Evolutionary conservation across 2,113 vertebrate genomes (phyloP), one percentile per base, ranked within the genome.

Genomic region (Epinephelus cyanopodus): DNA sequence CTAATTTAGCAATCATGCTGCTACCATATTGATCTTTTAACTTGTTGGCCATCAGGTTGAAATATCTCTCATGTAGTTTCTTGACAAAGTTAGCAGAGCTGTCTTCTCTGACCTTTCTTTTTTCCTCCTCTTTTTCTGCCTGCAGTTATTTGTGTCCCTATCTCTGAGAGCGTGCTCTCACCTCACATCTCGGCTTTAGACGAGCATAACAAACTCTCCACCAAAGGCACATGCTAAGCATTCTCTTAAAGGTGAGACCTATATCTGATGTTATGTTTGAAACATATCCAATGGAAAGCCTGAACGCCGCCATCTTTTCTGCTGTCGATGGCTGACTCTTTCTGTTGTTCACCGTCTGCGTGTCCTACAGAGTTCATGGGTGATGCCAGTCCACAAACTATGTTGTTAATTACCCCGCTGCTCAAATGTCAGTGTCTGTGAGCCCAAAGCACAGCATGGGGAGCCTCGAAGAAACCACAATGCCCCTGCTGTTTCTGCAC

Each of bases 131-230:
- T 67, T 70, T 11, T 19, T 75, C 27, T 73, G 8, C 56, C 45
- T 81, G 47, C 87, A 99, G 98, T 97, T 65, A 97, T 98, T 87
- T 99, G 98, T 53, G 94, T 98, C 64, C 96, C 97, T 0, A 93
- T 97, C 64, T 97, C 97, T 0, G 98, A 98, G 88, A 97, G 97
- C 42, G 96, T 97, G 74, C 92, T 97, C 54, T 97, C 97, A 0
- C 94, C 97, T 84, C 97, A 97, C 89, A 97, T 98, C 88, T 95
- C 97, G 25, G 95, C 96, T 37, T 89, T 98, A 47, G 97, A 98
- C 23, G 96, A 97, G 63, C 95, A 95, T 33, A 96, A 95, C 78
- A 97, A 95, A 65, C 96, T 96, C 33, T 83, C 96, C 7, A 94
- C 92, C 93, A 98, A 98, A 97, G 86, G 69, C 93, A 0, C 96